Base-by-base conservation (phyloP, 2,888 invertebrate genomes). In the Rotaria macrura region DNA sequence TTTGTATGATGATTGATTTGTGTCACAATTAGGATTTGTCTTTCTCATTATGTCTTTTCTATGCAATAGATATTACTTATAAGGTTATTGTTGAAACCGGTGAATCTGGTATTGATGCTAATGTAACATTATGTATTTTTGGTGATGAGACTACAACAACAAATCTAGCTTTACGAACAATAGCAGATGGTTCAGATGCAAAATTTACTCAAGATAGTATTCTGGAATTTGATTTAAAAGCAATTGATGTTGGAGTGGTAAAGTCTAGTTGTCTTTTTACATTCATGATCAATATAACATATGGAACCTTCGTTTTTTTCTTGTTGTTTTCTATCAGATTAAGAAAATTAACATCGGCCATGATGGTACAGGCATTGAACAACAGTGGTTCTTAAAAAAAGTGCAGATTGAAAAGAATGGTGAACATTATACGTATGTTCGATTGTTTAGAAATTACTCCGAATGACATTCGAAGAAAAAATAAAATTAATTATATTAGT, bases 231-330 rank as follows among this genome's bases (percentile, higher is more conserved):
- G 79, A 79, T 43, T 10, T 79, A 23, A 40, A 43, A 43, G 25
- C 79, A 43, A 34, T 25, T 9, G 79, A 79, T 43, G 79, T 79
- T 79, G 79, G 79, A 79, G 43, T 43, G n/a, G 79, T 79, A 79
- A 74, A 5, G 2, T 49, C 14, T 17, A 12, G 3, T 49, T 10
- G 10, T 49, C 17, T 49, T 49, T 49, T 49, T 17, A 17, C 1
- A 17, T 49, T 9, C 9, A 49, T 79, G 1, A 9, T 79, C 25
- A 14, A 25, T 17, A 79, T 23, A 23, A 79, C 23, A 47, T 47
- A 47, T n/a, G n/a, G n/a, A n/a, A n/a, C n/a, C n/a, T n/a, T n/a
- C n/a, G n/a, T n/a, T n/a, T 6, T 20, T 38, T 40, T 25, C 4
- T 25, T 7, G 43, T 12, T 5, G 1, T 43, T 38, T 79, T n/a